These are phyloP conservation scores for Allacma fusca DNA, from an alignment of 2,888 invertebrate genomes.

Conservation along the genomic window DNA sequence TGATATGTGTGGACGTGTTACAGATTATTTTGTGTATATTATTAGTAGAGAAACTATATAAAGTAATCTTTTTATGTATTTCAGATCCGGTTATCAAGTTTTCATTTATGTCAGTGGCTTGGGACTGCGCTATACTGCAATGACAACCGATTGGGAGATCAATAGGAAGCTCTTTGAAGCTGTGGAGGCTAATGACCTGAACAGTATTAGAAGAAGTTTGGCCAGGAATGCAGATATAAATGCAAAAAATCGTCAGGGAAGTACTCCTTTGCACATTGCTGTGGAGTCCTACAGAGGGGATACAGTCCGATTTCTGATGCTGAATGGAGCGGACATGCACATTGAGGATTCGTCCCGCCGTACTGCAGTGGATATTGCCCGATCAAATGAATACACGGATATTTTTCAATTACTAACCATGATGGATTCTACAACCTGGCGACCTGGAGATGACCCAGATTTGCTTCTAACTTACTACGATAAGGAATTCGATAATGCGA, in stretches of 20 bases:
- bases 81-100: no score
- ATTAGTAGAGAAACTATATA: no score
- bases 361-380: conserved; percentile 6
- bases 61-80: no score
- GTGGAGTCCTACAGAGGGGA: conserved; percentile 19
- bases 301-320: conserved; percentile 26
- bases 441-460: conserved; percentile 37
- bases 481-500: not conserved
- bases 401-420: conserved; percentile 5
- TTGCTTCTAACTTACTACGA: not conserved
- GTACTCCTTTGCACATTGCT: conserved; percentile 28
- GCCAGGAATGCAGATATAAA: conserved; percentile 4
- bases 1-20: no score
- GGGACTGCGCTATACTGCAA: not conserved
- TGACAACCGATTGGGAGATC: not conserved
- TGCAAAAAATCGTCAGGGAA: conserved; percentile 5
- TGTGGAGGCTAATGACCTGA: not conserved
- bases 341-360: not conserved
- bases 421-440: conserved; percentile 30
- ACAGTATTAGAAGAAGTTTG: not conserved
- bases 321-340: conserved; percentile 29
- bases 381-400: not conserved
- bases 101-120: no score
- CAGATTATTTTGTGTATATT: no score
- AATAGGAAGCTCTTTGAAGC: conserved; percentile 17